Conservation (phyloP, 2,797 vertebrate species). For the Neosilurus mollespiculum region DNA sequence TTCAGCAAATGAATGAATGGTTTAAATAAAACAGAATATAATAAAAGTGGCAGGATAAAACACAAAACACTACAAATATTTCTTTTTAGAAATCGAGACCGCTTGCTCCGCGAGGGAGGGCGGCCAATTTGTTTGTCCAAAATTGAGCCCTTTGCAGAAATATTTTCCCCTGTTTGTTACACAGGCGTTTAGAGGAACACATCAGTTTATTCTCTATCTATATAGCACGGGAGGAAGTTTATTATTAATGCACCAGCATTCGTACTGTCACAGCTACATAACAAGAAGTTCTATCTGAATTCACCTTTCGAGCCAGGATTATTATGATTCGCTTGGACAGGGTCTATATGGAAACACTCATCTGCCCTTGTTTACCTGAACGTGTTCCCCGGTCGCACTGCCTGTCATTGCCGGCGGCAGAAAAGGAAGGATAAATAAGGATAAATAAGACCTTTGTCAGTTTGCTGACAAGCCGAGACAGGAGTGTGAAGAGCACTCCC, state of each 20-base stretch:
- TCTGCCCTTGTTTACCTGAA: conserved; percentile 69
- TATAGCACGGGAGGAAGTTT: conserved; percentile 6
- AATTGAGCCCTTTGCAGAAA: neutral
- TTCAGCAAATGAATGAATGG: no score
- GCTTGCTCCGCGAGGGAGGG: neutral
- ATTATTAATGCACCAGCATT: conserved; percentile 35
- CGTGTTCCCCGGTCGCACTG: conserved; percentile 51
- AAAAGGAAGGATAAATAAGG: conserved; percentile 65
- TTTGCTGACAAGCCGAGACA: conserved; percentile 47
- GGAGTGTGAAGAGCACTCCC: conserved; percentile 45
- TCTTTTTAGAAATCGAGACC: neutral
- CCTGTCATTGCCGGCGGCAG: conserved; percentile 60
- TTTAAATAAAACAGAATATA: no score
- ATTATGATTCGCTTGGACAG: conserved; percentile 52
- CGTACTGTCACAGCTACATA: conserved; percentile 48
- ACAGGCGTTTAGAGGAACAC: conserved; percentile 12
- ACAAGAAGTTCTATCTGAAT: conserved; percentile 50
- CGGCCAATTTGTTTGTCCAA: neutral
- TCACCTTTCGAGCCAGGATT: conserved; percentile 67
- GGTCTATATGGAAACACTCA: conserved; percentile 64
- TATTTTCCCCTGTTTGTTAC: neutral
- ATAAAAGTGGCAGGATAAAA: neutral
- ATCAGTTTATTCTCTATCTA: neutral
- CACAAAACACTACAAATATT: neutral
- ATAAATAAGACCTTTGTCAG: conserved; percentile 63